Evolutionary conservation across 2,113 vertebrate species (phyloP), one percentile per base, ranked within the genome.

Genomic region (Tachycineta bicolor): DNA sequence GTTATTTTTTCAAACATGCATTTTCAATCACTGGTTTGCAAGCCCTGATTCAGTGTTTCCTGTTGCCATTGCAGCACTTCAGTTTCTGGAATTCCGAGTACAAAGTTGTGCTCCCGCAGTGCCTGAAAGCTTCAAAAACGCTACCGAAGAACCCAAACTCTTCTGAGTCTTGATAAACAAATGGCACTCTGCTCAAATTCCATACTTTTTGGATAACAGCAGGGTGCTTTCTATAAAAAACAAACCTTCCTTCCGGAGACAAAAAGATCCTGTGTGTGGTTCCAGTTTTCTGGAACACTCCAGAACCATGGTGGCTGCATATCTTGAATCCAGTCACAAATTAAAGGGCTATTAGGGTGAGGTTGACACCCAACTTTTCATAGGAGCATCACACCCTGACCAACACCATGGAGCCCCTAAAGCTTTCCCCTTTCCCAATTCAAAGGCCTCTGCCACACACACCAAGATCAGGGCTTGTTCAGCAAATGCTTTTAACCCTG

Each of bases 301-400:
- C 1, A 8, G 89, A 88, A 83, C 49, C 76, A 25, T 17, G 0
- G 55, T 5, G 71, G 67, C 59, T 59, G 80, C 71, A 2, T 6
- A 33, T 19, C 62, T 87, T 44, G 69, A 94, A 71, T 4, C 23
- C 77, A 60, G 52, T 23, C 65, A 31, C 2, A 28, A 84, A 34
- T 2, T 19, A 14, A 12, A 6, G 18, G 21, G n/a, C 15, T 1
- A 33, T 49, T 19, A 50, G 20, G 68, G 53, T 0, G 5, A 71
- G 55, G 47, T 1, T 60, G 65, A 62, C 70, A 79, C 52, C 84
- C 65, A 44, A 0, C 25, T 11, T 50, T 49, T 22, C 24, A 13
- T 60, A 44, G 60, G 24, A 70, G 29, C 41, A 68, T 39, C 63
- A 37, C 37, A 31, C 41, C 2, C 58, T 1, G 4, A 15, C 16